Evolutionary conservation across 2,113 vertebrate species (phyloP), one percentile per base, ranked within the genome.

Genomic region (Petroica traversi): DNA sequence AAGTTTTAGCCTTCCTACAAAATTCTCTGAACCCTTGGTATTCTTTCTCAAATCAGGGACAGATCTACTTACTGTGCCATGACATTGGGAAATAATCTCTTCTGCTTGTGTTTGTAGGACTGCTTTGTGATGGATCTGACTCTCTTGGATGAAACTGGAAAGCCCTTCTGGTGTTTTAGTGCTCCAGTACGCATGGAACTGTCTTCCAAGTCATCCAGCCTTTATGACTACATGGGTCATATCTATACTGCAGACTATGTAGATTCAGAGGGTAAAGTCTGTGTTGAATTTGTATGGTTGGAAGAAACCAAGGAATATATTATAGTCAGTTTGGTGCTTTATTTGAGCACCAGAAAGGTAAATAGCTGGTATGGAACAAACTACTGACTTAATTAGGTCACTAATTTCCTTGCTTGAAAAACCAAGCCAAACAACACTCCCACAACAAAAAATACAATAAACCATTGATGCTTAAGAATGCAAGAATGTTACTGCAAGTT

Each of bases 151-250:
- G 98, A 97, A 80, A 67, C 51, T 41, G 94, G 93, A 95, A 97
- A 97, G 20, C 98, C 98, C 17, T 98, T 97, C 66, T 98, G 98
- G 98, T 98, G 98, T 83, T 92, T 98, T 62, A 98, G 98, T 92
- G 96, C 97, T 29, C 97, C 98, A 5, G 97, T 98, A 15, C 69
- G 20, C 69, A 38, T 98, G 96, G 48, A 74, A 20, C 28, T 83
- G 23, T 91, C 55, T n/a, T 49, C 81, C 9, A 43, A 17, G 36
- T 34, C 85, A 55, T 93, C 92, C 0, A 57, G 75, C 3, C 55
- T 97, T 15, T 97, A 94, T n/a, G 29, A 92, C 26, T 97, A 95
- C 75, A 34, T 93, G 95, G 98, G 98, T n/a, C 75, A n/a, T 54
- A 86, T 58, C 7, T 98, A 96, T 93, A 63, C 26, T 31, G 51